Evolutionary conservation across 2,797 vertebrate genomes (phyloP), one percentile per base, ranked within the genome.

Genomic region (Propithecus perrieri): DNA sequence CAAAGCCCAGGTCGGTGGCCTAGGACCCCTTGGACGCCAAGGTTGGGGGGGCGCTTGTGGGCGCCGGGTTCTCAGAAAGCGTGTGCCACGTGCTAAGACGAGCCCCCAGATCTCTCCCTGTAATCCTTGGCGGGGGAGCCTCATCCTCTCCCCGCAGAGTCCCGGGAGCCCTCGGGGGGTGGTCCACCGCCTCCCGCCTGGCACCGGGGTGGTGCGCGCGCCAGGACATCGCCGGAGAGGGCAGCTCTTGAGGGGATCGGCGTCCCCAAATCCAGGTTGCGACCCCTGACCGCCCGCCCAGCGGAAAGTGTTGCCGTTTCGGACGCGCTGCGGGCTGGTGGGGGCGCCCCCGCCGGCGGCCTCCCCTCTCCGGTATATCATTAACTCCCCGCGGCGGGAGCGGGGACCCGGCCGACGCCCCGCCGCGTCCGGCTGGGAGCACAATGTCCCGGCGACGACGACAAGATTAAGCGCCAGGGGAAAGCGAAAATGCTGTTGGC

Each of bases 381-480:
- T 99, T 99, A 99, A 99, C 99, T 99, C 99, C 97, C 98, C 97
- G 18, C 93, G 46, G 98, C 97, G 99, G 99, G 99, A 99, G 99
- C 99, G 99, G 99, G 99, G 99, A 99, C 99, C 99, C 99, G 99
- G 99, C 98, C 99, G 98, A 97, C 99, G 98, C 99, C 99, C 99
- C 97, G 99, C 99, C 99, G 99, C 92, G 99, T 98, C 98, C 98
- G 98, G 99, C 99, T 99, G 98, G 18, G 98, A 99, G 98, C 99
- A 99, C 99, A 99, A 99, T 99, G 99, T 99, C 99, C 99, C 99
- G 97, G 99, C 99, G 99, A 99, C 99, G 99, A 99, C 99, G 99
- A 99, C 97, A 97, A 98, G 99, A 99, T 99, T 99, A 99, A 99
- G 99, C 99, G 99, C 99, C 99, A 99, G 99, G 99, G 99, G 99